A percentile compares a stretch with the other conserved stretches of the same genome.
Conservation (phyloP, 2,113 vertebrate genomes). For the Xyrauchen texanus region DNA sequence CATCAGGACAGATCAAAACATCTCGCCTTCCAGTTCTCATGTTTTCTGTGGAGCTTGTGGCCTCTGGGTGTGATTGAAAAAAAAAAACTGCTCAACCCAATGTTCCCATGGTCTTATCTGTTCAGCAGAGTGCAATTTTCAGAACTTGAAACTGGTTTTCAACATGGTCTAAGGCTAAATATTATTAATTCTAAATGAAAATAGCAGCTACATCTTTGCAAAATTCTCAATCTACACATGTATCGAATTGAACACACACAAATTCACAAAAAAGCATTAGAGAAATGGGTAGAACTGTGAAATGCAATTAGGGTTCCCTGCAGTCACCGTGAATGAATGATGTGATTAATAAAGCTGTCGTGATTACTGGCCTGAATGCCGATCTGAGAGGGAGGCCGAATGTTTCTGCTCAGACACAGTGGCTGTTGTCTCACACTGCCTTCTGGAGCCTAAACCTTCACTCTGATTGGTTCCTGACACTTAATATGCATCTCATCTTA, state of each 20-base stretch:
- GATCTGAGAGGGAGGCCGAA: conserved; percentile 51
- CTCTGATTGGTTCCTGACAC: no score
- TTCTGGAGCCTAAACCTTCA: not conserved
- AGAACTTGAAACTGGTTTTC: not conserved
- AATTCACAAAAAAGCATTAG: conserved; percentile 3
- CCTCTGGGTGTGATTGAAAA: not conserved
- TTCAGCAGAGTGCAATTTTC: not conserved
- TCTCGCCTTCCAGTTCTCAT: not conserved
- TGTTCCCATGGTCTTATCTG: not conserved
- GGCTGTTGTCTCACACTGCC: conserved; percentile 16
- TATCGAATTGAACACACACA: no score
- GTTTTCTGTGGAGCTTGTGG: not conserved
- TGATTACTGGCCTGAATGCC: conserved; percentile 66
- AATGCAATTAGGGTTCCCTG: conserved; percentile 67
- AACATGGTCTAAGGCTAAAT: conserved; percentile 5
- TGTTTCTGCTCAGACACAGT: not conserved
- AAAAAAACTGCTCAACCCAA: not conserved
- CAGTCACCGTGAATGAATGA: conserved; percentile 72
- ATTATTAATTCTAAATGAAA: not conserved
- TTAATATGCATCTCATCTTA: no score
- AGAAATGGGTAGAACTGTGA: conserved; percentile 61
- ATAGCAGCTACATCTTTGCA: not conserved
- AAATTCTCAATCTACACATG: not conserved
- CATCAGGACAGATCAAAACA: not conserved
- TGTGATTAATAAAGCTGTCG: conserved; percentile 76